These are phyloP conservation scores for Nymphicus hollandicus DNA, from an alignment of 2,113 vertebrate genomes.

Conservation along the genomic window DNA sequence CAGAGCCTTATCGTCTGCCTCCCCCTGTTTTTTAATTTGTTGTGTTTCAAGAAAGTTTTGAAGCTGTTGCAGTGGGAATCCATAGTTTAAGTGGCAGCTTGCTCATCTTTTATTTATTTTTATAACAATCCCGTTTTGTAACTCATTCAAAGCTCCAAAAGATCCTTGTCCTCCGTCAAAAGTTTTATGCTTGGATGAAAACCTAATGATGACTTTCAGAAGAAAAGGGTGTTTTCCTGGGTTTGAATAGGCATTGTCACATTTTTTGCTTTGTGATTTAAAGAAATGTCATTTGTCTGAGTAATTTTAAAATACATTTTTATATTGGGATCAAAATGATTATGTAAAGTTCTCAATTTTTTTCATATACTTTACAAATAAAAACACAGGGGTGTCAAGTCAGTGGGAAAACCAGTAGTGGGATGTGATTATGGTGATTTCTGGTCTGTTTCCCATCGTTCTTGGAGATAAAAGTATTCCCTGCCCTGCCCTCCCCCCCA, in stretches of 20 bases:
- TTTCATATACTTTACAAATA: background rate
- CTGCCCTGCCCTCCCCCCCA: background rate
- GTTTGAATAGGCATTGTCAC: background rate
- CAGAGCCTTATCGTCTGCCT: conserved; percentile 46
- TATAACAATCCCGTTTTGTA: background rate
- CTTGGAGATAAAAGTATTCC: background rate
- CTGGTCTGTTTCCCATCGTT: background rate
- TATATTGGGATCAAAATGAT: background rate
- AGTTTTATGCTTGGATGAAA: background rate
- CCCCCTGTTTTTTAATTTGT: background rate
- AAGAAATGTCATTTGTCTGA: background rate
- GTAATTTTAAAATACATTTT: background rate
- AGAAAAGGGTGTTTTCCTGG: background rate
- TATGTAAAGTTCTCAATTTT: background rate
- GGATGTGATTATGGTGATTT: background rate
- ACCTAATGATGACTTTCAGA: background rate
- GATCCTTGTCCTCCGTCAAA: background rate
- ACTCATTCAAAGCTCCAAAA: background rate
- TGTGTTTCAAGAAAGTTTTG: conserved; percentile 48
- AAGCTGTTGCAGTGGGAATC: conserved; percentile 41
- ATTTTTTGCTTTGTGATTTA: background rate
- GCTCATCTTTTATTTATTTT: conserved; percentile 58
- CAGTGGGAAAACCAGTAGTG: background rate
- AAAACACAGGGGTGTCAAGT: background rate
- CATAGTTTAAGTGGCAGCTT: conserved; percentile 30